phyloP scores from a whole-genome alignment of 2,797 vertebrate species.

The Melanotaenia parkinsoni region DNA sequence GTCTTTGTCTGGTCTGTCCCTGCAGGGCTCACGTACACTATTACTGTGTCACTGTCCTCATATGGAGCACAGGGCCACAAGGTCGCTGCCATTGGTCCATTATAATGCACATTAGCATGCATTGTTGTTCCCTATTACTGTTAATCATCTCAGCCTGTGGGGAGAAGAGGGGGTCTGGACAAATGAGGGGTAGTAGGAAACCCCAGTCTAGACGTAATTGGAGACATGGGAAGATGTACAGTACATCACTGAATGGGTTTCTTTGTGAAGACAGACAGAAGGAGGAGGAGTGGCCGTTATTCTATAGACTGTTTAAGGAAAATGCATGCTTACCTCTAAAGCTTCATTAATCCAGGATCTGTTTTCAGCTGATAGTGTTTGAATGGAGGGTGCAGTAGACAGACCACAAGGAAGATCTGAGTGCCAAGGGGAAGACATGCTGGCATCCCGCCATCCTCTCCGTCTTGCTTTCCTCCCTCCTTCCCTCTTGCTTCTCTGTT shows the following conservation, averaged over 20 bases:
- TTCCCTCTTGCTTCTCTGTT: conserved; percentile 30
- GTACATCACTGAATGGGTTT: conserved; percentile 11
- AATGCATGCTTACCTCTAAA: conserved; percentile 13
- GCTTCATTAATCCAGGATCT: conserved; percentile 66
- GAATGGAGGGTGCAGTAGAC: conserved; percentile 47
- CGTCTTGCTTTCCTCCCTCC: conserved; percentile 12
- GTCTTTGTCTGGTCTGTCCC: conserved; percentile 59
- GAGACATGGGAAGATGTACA: conserved; percentile 27
- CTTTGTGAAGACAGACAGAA: conserved; percentile 4
- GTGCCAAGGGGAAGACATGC: conserved; percentile 44
- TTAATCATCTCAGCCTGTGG: conserved; percentile 66
- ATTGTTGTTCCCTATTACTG: conserved; percentile 71
- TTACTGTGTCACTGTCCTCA: conserved; percentile 48
- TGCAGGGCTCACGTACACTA: conserved; percentile 40
- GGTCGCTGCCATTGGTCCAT: conserved; percentile 58
- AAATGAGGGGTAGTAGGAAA: conserved; percentile 34
- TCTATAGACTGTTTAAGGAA: conserved; percentile 23
- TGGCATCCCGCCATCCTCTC: conserved; percentile 58
- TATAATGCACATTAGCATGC: conserved; percentile 75
- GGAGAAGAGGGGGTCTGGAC: conserved; percentile 36
- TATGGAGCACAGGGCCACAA: conserved; percentile 48
- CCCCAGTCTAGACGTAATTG: conserved; percentile 56
- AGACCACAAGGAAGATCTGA: conserved; percentile 47
- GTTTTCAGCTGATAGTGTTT: conserved; percentile 68
- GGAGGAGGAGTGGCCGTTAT: conserved; percentile 10